A percentile compares a stretch with the other conserved stretches of the same genome.
Conservation (phyloP, 92 coral and sea anemone genomes). For the Pocillopora grandis region DNA sequence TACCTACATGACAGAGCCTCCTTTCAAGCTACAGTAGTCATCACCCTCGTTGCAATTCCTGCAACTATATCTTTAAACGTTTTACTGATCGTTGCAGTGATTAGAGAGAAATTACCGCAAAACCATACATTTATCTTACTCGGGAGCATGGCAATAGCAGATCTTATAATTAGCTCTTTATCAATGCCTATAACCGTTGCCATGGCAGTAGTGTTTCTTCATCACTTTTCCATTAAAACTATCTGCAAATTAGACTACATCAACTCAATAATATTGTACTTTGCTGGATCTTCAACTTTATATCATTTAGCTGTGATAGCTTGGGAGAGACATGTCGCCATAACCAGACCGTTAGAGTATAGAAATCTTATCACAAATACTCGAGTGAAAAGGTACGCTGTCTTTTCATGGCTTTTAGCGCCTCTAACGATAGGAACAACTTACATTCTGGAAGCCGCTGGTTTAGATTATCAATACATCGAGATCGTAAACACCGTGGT, state of each 20-base stretch:
- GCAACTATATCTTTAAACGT: not conserved
- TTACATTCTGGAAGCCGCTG: not conserved
- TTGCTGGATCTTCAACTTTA: not conserved
- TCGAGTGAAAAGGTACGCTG: not conserved
- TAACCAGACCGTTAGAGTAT: not conserved
- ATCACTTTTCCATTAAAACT: not conserved
- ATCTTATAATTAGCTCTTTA: conserved; percentile 1
- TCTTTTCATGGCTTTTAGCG: not conserved
- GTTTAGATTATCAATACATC: not conserved
- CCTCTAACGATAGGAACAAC: not conserved
- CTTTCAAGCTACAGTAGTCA: not conserved
- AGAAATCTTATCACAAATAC: not conserved
- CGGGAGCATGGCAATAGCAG: conserved; percentile 7
- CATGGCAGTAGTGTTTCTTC: not conserved
- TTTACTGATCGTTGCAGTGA: not conserved
- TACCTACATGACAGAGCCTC: no score
- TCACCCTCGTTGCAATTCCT: not conserved
- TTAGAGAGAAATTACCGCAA: not conserved
- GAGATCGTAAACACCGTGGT: not conserved
- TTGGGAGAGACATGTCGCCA: conserved; percentile 10
- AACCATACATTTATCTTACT: not conserved
- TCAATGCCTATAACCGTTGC: not conserved
- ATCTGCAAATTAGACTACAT: not conserved
- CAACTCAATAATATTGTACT: not conserved
- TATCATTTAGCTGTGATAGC: conserved; percentile 8